Base-by-base conservation (phyloP, 2,113 vertebrate genomes). In the Hippocampus barbouri region DNA sequence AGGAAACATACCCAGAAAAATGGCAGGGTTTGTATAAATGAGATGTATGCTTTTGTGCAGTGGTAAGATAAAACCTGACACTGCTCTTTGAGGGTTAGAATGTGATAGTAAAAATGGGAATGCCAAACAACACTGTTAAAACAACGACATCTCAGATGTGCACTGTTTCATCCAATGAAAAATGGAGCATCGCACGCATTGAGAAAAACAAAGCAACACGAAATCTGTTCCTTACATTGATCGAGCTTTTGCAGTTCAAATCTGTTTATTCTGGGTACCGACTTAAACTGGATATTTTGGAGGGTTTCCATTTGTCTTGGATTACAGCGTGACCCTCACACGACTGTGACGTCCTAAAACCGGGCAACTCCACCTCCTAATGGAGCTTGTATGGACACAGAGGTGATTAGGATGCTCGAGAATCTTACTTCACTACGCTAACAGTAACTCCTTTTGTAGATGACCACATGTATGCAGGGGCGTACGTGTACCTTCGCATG, bases 21-120 rank as follows among this genome's bases (percentile, higher is more conserved):
- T 81, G 82, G 81, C 73, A 68, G 78, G 82, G 88, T 76, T 85
- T 78, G 83, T 86, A 89, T 87, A 83, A 89, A 87, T 85, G 83
- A 79, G 82, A 85, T 79, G 69, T 30, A 30, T 73, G 76, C 78
- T 82, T 78, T 72, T 85, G 80, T 76, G 87, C 82, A 78, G 86
- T 88, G 87, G 88, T 86, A 84, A 82, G 88, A 89, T 90, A 88
- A 88, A 88, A 86, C 80, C 87, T 88, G 89, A 85, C 86, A 82
- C 85, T 86, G 83, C 82, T 88, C 82, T 89, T 85, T 84, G 83
- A 89, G 83, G 87, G 63, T 41, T 85, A 69, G 80, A 87, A 69
- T 73, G 87, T 77, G 78, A 80, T 83, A 86, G 64, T 64, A 74
- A 77, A 80, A 79, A 73, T 72, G 60, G 81, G 84, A 87, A 83